Base-by-base conservation (phyloP, 2,797 vertebrate species). In the Tinamus major region DNA sequence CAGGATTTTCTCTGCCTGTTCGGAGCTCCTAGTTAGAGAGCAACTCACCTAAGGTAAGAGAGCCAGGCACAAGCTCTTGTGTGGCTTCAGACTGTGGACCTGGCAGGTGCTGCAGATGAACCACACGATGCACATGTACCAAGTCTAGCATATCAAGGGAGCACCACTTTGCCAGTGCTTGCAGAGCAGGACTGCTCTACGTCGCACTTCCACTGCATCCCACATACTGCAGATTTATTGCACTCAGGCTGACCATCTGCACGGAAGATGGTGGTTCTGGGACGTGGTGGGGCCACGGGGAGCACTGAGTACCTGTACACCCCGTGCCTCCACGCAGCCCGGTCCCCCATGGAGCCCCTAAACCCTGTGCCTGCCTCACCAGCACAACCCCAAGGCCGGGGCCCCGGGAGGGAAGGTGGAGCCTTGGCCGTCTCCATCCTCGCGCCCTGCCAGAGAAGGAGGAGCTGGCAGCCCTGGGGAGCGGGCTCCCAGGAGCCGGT, bases 271-370 rank as follows among this genome's bases (percentile, higher is more conserved):
- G 8, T 15, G 3, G 26, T 26, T 69, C 46, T 70, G 26, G 53
- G 39, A 20, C 41, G n/a, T 13, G 17, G 33, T 59, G 79, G 41
- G 64, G 26, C 26, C n/a, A 19, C 1, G 5, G 16, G 13, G 63
- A 58, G 10, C 5, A 31, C 21, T 33, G 27, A 41, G 26, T 31
- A 27, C 42, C 1, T 0, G 48, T 19, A 18, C 31, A 56, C 13
- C 55, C 55, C 15, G 16, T 20, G 18, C 31, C 55, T 12, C 42
- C 17, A 4, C 0, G 0, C 37, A 21, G 49, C 14, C 19, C 14
- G 83, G 56, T 13, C 44, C 48, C 76, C 39, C 0, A 1, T 8
- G 3, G 5, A 77, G 24, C 6, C 53, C 0, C 0, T 0, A 3
- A 89, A 33, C 41, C 5, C 24, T 59, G 6, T 31, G 21, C 39